Evolutionary conservation across 2,888 invertebrate species (phyloP).

Genomic region (Melipona beecheii): DNA sequence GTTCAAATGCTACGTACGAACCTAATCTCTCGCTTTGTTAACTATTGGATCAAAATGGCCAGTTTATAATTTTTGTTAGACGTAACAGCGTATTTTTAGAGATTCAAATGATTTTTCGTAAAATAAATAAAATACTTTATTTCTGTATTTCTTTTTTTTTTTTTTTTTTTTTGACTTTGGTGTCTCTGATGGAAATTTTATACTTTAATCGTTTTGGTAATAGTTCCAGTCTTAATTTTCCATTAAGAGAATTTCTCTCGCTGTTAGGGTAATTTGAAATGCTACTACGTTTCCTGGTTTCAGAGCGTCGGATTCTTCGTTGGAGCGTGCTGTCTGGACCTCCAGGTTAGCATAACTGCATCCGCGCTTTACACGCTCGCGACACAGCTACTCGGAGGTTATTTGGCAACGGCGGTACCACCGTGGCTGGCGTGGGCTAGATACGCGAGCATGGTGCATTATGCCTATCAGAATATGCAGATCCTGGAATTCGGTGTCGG

Average conservation of each 20-base stretch:
- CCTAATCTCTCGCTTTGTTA: no score
- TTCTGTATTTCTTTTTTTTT: no score
- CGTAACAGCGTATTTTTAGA: no score
- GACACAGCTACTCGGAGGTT: conserved; percentile 90
- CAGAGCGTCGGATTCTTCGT: conserved; percentile 92
- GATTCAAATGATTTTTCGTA: no score
- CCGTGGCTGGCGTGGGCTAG: conserved; percentile 90
- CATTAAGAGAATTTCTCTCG: not conserved
- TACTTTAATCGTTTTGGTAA: not conserved
- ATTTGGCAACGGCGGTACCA: conserved; percentile 90
- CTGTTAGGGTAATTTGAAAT: not conserved
- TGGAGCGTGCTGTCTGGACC: conserved; percentile 91
- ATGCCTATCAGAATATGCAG: conserved; percentile 93
- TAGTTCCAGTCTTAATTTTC: no score
- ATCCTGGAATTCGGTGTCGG: conserved; percentile 91
- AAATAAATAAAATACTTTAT: no score
- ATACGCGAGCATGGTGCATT: conserved; percentile 91
- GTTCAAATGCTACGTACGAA: no score
- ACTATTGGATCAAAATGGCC: no score
- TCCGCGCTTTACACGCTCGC: conserved; percentile 91
- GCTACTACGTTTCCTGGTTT: not conserved
- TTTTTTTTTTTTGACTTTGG: no score
- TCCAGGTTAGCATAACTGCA: conserved; percentile 91
- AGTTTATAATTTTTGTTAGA: no score
- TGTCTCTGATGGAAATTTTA: not conserved